Percentiles rank a stretch among this genome's conserved stretches.
Conservation (phyloP, 2,888 invertebrate genomes). For the Andricus quercusramuli region DNA sequence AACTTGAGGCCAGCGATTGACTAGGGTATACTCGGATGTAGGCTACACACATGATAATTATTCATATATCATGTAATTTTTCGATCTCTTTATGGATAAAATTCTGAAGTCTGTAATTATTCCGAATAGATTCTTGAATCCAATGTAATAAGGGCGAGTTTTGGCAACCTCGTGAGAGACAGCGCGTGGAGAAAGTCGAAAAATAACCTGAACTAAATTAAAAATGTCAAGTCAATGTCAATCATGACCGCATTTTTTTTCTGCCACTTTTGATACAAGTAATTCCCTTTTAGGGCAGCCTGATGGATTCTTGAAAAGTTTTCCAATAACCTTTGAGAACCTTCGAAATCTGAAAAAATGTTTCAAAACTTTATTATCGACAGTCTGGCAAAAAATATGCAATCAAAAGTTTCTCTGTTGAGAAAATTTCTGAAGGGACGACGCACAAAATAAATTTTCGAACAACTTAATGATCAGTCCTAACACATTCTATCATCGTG, state of each 20-base stretch:
- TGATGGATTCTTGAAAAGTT: neutral
- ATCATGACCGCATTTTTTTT: neutral
- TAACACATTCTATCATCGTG: neutral
- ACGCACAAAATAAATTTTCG: neutral
- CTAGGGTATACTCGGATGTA: no score
- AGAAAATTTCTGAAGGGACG: neutral
- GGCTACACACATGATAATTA: no score
- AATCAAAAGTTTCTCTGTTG: neutral
- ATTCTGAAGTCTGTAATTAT: no score
- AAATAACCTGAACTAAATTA: no score
- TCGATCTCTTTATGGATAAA: no score
- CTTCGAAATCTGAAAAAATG: neutral
- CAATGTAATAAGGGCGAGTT: no score
- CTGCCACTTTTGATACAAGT: neutral
- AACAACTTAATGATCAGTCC: neutral
- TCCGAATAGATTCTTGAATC: no score
- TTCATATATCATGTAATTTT: no score
- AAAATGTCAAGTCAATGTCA: neutral
- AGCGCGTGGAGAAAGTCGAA: no score
- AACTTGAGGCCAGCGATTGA: no score
- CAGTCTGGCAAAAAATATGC: neutral
- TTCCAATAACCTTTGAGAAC: neutral
- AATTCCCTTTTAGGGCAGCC: neutral
- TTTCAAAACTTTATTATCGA: neutral
- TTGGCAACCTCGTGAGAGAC: no score